Evolutionary conservation across 2,888 invertebrate species (phyloP).

Genomic region (Heliconius aoede): DNA sequence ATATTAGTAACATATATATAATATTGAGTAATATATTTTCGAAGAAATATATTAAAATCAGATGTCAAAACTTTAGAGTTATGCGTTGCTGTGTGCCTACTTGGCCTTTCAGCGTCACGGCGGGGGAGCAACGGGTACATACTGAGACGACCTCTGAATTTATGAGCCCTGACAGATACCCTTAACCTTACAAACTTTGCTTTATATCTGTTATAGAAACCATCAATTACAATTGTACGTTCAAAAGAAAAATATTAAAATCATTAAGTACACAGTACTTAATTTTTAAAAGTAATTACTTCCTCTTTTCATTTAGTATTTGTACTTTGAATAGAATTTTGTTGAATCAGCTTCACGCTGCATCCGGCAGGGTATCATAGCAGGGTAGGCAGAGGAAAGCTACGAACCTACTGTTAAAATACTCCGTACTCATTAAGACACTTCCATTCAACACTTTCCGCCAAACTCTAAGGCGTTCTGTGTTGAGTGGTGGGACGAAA

Average conservation of each 20-base stretch:
- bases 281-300: not conserved
- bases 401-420: too few relatives aligned
- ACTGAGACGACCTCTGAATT: conserved; percentile 30
- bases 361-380: too few relatives aligned
- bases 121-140: conserved; percentile 32
- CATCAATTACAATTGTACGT: not conserved
- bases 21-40: conserved; percentile 1
- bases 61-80: conserved; percentile 39
- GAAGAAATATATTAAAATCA: conserved; percentile 22
- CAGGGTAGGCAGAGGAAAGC: too few relatives aligned
- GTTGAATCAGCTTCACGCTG: too few relatives aligned
- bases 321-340: too few relatives aligned
- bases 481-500: too few relatives aligned
- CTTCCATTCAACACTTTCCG: too few relatives aligned
- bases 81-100: conserved; percentile 26
- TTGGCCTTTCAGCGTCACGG: conserved; percentile 38
- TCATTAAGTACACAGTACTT: not conserved
- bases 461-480: too few relatives aligned
- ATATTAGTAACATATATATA: not conserved
- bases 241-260: not conserved
- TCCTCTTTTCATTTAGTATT: not conserved
- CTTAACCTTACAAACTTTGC: conserved; percentile 35
- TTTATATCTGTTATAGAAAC: conserved; percentile 18
- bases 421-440: too few relatives aligned
- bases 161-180: conserved; percentile 40